Base-by-base conservation (phyloP, 1,140 invertebrate genomes). In the Hetaerina americana region DNA sequence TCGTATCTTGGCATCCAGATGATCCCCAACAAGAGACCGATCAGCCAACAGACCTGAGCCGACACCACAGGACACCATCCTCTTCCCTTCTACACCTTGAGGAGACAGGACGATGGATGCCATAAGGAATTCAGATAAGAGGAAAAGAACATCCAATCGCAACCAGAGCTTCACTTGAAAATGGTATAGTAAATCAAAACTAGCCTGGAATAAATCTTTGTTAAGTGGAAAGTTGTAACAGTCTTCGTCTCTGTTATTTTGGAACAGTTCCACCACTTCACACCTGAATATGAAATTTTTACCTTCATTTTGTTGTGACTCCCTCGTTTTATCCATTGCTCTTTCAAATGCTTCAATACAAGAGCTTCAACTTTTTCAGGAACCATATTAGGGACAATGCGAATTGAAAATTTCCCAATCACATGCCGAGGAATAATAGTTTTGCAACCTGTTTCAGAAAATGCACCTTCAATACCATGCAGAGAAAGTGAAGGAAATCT, bases 371-470 rank as follows among this genome's bases (percentile, higher is more conserved):
- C 86, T 75, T 90, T 84, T 31, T 89, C 85, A 0, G 94, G 93
- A 57, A 88, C 87, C 85, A 97, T 95, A 79, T 97, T 85, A 0
- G 96, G 96, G 0, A 99, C 96, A 76, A 97, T 87, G 75, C 97
- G 87, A 75, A 98, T 91, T 0, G 95, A 98, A 80, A 99, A 98
- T 81, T 99, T 99, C 28, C 96, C 96, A 77, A 89, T 91, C 0
- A 98, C 96, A 82, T 96, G 97, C 49, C 88, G 84, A 0, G 96
- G 96, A 77, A 99, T 98, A 0, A 98, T 96, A 72, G 96, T 98
- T 79, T 99, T 99, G 27, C 89, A 87, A 66, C 97, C 97, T 22
- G 90, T 84, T 74, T 95, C 95, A 81, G 88, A 90, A 77, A 97
- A 98, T 15, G 96, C 96, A 69, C 96, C 95, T 86, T 91, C 87